Percentiles rank a stretch among this genome's conserved stretches.
Evolutionary conservation across 2,113 vertebrate species (phyloP).

Genomic region (Zootoca vivipara): DNA sequence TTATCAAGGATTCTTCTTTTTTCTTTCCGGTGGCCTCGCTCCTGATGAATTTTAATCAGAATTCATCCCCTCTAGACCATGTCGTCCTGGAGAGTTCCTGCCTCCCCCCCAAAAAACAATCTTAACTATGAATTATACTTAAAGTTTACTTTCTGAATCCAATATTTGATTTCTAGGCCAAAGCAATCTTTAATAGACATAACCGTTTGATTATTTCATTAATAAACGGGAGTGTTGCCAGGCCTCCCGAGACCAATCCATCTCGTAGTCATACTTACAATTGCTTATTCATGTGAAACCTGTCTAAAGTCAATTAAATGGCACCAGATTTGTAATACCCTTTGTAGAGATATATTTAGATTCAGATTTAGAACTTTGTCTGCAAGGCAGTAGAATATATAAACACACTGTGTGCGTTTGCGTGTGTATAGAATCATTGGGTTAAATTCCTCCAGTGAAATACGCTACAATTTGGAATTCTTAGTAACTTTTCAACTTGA

Average conservation of each 20-base stretch:
- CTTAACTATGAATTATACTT: constrained; percentile 6
- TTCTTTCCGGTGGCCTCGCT: neutral
- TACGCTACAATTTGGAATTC: no score
- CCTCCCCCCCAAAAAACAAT: neutral
- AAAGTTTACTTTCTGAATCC: constrained; percentile 16
- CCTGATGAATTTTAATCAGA: constrained; percentile 7
- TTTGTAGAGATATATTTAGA: constrained; percentile 10
- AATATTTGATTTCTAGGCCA: constrained; percentile 18
- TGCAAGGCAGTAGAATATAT: neutral
- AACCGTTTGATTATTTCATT: constrained; percentile 34
- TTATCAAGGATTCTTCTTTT: neutral
- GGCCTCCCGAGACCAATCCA: neutral
- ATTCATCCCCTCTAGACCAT: neutral
- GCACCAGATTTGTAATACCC: constrained; percentile 9
- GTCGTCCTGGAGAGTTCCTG: neutral
- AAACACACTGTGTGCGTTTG: no score
- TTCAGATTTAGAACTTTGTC: constrained; percentile 15
- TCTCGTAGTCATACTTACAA: constrained; percentile 2
- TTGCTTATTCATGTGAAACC: constrained; percentile 1
- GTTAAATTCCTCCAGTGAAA: no score
- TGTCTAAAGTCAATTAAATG: constrained; percentile 31
- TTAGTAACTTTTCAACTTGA: no score
- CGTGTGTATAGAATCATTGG: no score
- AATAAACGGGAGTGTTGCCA: constrained; percentile 26
- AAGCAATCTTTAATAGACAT: constrained; percentile 32